Conservation (phyloP, 2,113 vertebrate species). For the Sapajus apella region DNA sequence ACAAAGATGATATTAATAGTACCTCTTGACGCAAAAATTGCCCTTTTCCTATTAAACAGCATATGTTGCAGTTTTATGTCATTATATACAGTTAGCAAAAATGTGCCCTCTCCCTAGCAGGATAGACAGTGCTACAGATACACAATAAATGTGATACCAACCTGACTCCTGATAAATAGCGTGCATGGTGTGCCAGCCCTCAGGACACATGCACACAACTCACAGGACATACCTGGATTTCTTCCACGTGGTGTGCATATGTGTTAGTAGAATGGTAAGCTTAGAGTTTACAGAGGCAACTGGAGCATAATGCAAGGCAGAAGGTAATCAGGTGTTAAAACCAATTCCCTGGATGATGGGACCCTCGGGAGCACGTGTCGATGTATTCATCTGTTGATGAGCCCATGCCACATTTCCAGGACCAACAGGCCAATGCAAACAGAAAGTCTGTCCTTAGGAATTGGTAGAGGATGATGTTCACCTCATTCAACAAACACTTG, state of each 20-base stretch:
- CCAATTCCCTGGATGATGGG: fast-evolving
- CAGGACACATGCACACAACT: neutral
- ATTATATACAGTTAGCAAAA: neutral
- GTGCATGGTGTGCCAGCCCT: neutral
- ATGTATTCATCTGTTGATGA: fast-evolving
- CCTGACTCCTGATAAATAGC: neutral
- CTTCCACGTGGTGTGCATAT: conserved; percentile 50
- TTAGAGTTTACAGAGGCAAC: neutral
- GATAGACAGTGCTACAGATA: neutral
- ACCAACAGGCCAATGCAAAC: neutral
- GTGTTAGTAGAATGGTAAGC: conserved; percentile 58
- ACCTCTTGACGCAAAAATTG: neutral
- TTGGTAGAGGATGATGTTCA: neutral
- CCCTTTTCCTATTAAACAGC: neutral
- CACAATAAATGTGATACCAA: neutral
- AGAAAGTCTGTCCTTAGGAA: neutral
- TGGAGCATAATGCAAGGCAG: neutral
- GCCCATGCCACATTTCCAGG: neutral
- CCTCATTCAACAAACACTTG: neutral
- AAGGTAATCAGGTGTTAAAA: neutral
- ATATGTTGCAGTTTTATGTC: neutral
- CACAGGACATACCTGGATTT: neutral
- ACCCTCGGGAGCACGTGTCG: neutral
- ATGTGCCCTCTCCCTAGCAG: neutral
- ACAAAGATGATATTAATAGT: neutral